These are phyloP conservation scores for Leucoraja ocellata DNA, from an alignment of 2,797 vertebrate genomes.

Conservation along the genomic window DNA sequence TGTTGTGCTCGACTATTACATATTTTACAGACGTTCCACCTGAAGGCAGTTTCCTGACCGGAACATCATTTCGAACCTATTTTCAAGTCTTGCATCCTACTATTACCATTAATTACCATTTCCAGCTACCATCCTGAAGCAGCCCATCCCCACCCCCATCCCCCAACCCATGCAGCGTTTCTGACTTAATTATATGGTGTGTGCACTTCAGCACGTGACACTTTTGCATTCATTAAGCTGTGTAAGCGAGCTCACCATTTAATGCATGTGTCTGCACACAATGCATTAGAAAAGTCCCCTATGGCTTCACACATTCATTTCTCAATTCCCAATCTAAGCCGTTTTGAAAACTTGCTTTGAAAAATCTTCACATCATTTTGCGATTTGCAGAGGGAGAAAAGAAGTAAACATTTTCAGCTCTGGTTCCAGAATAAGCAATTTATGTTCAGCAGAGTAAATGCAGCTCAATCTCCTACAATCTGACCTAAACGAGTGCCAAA, in stretches of 20 bases:
- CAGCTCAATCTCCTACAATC: not conserved
- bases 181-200: slow-evolving; percentile 25
- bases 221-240: slow-evolving; percentile 23
- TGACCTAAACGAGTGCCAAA: not conserved
- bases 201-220: not conserved
- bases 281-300: not conserved
- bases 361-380: not conserved
- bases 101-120: slow-evolving; percentile 12
- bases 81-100: slow-evolving; percentile 3
- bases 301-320: not conserved
- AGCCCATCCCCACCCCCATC: not conserved
- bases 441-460: not conserved
- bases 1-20: not conserved
- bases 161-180: not conserved
- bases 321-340: not conserved
- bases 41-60: slow-evolving; percentile 24
- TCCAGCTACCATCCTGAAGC: not conserved
- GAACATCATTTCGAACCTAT: not conserved
- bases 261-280: slow-evolving; percentile 17
- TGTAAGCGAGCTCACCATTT: not conserved
- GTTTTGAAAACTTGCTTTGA: not conserved
- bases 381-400: not conserved
- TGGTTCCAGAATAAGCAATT: not conserved
- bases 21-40: not conserved
- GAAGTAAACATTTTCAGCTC: not conserved